Base-by-base conservation (phyloP, 2,888 invertebrate species). In the Drosophila cyrtoloma region DNA sequence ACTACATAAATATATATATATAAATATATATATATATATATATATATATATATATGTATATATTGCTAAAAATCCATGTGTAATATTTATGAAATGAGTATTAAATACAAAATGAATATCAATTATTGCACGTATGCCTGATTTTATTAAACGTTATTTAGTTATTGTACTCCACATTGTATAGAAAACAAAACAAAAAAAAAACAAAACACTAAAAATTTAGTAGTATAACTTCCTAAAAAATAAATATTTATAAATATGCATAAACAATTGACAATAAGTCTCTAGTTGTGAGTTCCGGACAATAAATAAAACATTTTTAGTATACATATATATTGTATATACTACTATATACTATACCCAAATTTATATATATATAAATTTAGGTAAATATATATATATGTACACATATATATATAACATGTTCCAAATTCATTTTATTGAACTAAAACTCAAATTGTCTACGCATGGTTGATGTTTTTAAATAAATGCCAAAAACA, bases 381-480 rank as follows among this genome's bases (percentile, higher is more conserved):
- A 28, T 3, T 28, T 28, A 28, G 28, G 28, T 28, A 61, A 35
- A 55, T 19, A 63, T 14, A 22, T 10, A 30, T 35, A 60, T 28
- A 52, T 39, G 32, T 66, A 42, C 19, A 30, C 55, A 19, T 28
- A 50, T 44, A 12, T 50, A 37, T 52, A 50, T 52, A 52, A 55
- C 33, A 51, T 61, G 65, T 57, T 26, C 51, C 33, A 30, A 61
- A 65, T 32, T 10, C 6, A 65, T 58, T 79, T 44, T 62, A 72
- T 52, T 52, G 9, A 52, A 50, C 44, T 55, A 39, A 44, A 65
- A 32, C 9, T 71, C 3, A 66, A 81, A 44, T 89, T 82, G 65
- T 84, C 89, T 86, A 86, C 85, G 85, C 85, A 86, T 86, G 85
- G 90, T 86, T 86, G 83, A 66, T 80, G 90, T 80, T 86, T 82